phyloP scores from a whole-genome alignment of 2,797 vertebrate species.

The Sphenopsis melanotis region DNA sequence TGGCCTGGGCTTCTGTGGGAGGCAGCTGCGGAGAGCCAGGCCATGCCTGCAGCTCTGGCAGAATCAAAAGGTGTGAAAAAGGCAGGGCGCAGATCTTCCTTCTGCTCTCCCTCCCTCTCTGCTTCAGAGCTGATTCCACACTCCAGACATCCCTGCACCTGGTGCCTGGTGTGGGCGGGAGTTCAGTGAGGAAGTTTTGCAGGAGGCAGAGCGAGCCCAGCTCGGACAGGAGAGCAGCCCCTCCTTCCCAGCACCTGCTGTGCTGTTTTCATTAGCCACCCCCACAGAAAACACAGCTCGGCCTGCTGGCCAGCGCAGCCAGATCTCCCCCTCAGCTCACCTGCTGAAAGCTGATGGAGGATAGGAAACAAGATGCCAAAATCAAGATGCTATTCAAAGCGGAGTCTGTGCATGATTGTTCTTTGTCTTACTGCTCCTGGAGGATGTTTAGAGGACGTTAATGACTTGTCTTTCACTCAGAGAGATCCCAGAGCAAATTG shows the following conservation, averaged over 20 bases:
- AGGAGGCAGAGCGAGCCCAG: neutral
- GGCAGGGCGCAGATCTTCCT: neutral
- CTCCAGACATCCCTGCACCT: neutral
- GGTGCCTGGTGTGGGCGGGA: neutral
- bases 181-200: neutral
- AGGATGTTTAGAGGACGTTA: constrained; percentile 15
- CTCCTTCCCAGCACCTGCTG: neutral
- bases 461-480: neutral
- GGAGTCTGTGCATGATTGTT: neutral
- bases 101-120: neutral
- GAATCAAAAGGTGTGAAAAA: constrained; percentile 1
- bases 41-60: neutral
- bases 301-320: neutral
- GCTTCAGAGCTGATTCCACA: neutral
- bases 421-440: constrained; percentile 11
- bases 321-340: neutral
- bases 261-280: neutral
- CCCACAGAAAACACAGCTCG: neutral
- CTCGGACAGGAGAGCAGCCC: neutral
- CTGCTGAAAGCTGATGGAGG: neutral
- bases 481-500: constrained; percentile 24
- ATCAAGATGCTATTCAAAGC: constrained; percentile 33
- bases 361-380: neutral
- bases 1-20: neutral
- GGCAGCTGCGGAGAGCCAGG: constrained; percentile 1